Conservation (phyloP, 2,797 vertebrate genomes). For the Hylomyscus alleni region DNA sequence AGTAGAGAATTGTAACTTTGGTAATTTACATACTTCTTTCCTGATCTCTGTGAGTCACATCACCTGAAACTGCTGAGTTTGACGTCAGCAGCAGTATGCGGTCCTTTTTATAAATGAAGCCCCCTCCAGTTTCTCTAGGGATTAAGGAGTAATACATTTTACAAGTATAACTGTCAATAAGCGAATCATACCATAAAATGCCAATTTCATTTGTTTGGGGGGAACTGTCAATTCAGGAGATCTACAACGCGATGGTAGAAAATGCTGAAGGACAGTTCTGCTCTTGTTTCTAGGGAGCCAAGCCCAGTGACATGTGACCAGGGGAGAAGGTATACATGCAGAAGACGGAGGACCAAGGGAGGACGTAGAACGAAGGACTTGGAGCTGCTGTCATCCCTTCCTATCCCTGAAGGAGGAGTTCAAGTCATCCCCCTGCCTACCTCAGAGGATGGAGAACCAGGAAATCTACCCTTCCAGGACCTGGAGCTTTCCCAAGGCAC, state of each 20-base stretch:
- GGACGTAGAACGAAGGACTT: not conserved
- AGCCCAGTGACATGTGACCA: not conserved
- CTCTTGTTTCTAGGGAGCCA: not conserved
- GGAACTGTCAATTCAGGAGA: not conserved
- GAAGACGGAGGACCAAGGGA: not conserved
- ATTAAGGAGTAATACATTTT: not conserved
- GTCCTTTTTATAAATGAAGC: not conserved
- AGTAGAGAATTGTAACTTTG: not conserved
- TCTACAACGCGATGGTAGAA: not conserved
- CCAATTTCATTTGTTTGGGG: not conserved
- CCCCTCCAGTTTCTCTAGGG: not conserved
- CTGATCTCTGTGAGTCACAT: constrained; percentile 29
- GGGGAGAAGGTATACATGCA: not conserved
- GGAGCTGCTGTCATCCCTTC: not conserved
- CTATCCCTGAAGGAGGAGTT: not conserved
- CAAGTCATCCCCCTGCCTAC: not conserved
- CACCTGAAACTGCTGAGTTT: constrained; percentile 31
- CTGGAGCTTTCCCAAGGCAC: not conserved
- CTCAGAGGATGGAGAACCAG: not conserved
- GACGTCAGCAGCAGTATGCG: not conserved
- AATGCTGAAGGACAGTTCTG: not conserved
- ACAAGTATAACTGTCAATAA: not conserved
- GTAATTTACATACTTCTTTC: constrained; percentile 38
- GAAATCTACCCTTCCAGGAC: not conserved
- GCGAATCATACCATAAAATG: not conserved